Conservation (phyloP, 1,140 invertebrate species). For the Rhagoletis pomonella region DNA sequence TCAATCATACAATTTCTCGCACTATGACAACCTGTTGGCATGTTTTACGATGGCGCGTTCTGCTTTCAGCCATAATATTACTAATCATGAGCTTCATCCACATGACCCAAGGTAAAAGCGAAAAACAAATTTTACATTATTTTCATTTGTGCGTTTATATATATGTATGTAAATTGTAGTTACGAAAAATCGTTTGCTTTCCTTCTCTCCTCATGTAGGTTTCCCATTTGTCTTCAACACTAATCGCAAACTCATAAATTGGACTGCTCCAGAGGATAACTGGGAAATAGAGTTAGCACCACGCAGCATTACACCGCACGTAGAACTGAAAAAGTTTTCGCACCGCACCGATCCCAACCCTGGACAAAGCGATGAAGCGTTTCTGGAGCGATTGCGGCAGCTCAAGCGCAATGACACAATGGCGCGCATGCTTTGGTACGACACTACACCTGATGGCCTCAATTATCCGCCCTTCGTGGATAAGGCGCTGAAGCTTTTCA, state of each 20-base stretch:
- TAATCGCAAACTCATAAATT: constrained; percentile 75
- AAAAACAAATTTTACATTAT: neutral
- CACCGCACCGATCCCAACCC: constrained; percentile 76
- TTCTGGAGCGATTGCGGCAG: constrained; percentile 75
- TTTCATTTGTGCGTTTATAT: too few species aligned
- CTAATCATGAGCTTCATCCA: too few species aligned
- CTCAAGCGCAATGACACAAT: constrained; percentile 68
- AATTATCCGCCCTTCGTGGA: constrained; percentile 86
- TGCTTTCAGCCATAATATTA: neutral
- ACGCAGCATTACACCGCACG: constrained; percentile 75
- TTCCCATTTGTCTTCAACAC: constrained; percentile 67
- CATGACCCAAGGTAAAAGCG: neutral
- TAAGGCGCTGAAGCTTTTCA: constrained; percentile 86
- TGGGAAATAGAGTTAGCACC: constrained; percentile 76
- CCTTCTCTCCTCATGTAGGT: constrained; percentile 56
- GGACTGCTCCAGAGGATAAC: constrained; percentile 76
- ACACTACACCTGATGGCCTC: constrained; percentile 80
- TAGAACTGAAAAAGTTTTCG: constrained; percentile 71
- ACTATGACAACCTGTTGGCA: neutral
- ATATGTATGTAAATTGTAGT: neutral
- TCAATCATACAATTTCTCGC: neutral
- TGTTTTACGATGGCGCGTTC: neutral
- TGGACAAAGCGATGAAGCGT: constrained; percentile 74
- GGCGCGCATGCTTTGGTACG: constrained; percentile 81
- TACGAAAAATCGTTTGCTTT: neutral